phyloP scores from a whole-genome alignment of 2,113 vertebrate species.

The Tor tambroides region DNA sequence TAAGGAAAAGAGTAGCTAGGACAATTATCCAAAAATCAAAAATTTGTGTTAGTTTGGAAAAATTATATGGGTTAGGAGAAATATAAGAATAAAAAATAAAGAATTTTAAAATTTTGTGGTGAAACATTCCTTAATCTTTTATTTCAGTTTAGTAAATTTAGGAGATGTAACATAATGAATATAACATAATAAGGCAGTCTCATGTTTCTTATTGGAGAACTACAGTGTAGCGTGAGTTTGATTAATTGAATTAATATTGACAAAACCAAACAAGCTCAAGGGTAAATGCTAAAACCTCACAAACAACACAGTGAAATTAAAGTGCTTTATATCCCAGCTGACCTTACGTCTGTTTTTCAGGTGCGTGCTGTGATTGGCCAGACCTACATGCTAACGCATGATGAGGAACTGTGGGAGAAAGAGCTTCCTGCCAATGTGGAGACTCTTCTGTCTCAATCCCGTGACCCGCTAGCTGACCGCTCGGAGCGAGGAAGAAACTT shows the following conservation, averaged over 20 bases:
- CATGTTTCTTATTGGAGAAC: not conserved
- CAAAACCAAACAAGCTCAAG: not conserved
- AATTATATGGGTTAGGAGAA: not conserved
- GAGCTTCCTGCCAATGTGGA: constrained; percentile 83
- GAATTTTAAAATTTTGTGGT: not conserved
- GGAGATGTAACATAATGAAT: not conserved
- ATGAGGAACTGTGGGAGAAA: constrained; percentile 90
- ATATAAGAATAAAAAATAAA: not conserved
- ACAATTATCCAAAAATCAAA: not conserved
- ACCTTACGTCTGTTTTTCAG: constrained; percentile 63
- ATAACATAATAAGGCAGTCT: not conserved
- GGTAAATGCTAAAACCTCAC: not conserved
- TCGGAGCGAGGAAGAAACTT: not conserved
- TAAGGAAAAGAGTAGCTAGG: not conserved
- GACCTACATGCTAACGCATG: constrained; percentile 89
- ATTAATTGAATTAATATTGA: not conserved
- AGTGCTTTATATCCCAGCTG: not conserved
- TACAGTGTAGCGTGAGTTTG: not conserved
- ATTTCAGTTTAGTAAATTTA: not conserved
- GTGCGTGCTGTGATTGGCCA: constrained; percentile 86
- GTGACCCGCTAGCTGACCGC: constrained; percentile 78
- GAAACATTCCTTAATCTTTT: not conserved
- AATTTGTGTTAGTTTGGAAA: not conserved
- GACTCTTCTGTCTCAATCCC: constrained; percentile 70
- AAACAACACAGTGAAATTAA: not conserved